These are phyloP conservation scores for Drosophila niveifrons DNA, from an alignment of 2,888 invertebrate genomes.

Conservation along the genomic window DNA sequence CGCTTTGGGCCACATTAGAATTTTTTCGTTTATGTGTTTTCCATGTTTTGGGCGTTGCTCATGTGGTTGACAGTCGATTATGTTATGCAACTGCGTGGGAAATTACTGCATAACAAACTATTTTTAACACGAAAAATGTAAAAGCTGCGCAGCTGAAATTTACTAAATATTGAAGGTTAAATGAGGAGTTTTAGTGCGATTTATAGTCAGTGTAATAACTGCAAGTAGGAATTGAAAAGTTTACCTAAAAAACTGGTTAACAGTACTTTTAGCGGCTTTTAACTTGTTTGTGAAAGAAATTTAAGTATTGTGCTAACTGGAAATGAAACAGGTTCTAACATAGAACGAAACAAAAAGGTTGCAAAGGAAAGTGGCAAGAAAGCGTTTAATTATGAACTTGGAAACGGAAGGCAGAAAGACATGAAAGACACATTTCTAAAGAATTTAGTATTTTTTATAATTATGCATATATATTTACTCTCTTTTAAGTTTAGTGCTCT, in stretches of 20 bases:
- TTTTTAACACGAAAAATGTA: background rate
- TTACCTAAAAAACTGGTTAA: background rate
- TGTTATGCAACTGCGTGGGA: slow-evolving; percentile 41
- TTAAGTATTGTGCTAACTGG: background rate
- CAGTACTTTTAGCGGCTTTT: background rate
- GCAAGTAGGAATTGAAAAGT: background rate
- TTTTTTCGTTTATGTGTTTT: background rate
- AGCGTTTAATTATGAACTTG: background rate
- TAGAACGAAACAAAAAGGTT: background rate
- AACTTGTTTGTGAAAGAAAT: background rate
- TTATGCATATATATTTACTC: too few species aligned
- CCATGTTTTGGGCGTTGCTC: slow-evolving; percentile 14
- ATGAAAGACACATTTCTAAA: background rate
- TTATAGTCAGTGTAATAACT: background rate
- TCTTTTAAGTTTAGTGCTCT: too few species aligned
- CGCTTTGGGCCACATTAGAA: slow-evolving; percentile 25
- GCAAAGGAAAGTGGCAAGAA: background rate
- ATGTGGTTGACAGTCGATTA: slow-evolving; percentile 31
- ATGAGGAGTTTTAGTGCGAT: background rate
- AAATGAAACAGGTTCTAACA: slow-evolving; percentile 22
- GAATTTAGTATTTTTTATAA: background rate
- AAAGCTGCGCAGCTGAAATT: slow-evolving; percentile 2
- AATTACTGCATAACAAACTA: slow-evolving; percentile 19
- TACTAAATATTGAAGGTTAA: background rate
- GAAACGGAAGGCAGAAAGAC: background rate